Percentiles rank a stretch among this genome's conserved stretches.
These are phyloP conservation scores for Thysanoteuthis rhombus DNA, from an alignment of 2,888 invertebrate genomes.

Conservation along the genomic window DNA sequence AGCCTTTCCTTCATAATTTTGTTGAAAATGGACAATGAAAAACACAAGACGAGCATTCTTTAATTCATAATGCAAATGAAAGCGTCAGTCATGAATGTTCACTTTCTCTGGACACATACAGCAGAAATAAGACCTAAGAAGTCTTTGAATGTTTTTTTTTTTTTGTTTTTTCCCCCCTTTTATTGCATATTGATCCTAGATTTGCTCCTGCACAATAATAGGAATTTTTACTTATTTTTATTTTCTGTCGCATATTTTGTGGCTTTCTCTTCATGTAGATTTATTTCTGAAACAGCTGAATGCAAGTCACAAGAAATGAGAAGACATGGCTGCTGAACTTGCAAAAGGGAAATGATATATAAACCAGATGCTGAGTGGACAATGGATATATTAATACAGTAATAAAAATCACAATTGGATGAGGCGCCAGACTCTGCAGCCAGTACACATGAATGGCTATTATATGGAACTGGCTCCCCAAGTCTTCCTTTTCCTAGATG, in stretches of 20 bases:
- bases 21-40: neutral
- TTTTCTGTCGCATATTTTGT: neutral
- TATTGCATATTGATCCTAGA: neutral
- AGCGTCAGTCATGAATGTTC: neutral
- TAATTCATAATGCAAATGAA: neutral
- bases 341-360: constrained; percentile 12
- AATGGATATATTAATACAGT: neutral
- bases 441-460: neutral
- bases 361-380: constrained; percentile 12
- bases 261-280: neutral
- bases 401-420: neutral
- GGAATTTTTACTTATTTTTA: neutral
- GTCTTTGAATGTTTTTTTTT: neutral
- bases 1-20: neutral
- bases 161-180: too few species aligned
- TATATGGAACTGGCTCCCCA: neutral
- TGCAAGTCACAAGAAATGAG: neutral
- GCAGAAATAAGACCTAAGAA: neutral
- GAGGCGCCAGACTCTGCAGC: neutral
- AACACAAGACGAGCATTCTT: neutral
- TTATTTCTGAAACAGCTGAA: neutral
- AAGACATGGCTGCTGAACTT: neutral
- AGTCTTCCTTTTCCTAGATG: neutral
- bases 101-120: neutral
- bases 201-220: neutral